phyloP scores from a whole-genome alignment of 2,888 invertebrate genomes.

The Cantharis rufa region DNA sequence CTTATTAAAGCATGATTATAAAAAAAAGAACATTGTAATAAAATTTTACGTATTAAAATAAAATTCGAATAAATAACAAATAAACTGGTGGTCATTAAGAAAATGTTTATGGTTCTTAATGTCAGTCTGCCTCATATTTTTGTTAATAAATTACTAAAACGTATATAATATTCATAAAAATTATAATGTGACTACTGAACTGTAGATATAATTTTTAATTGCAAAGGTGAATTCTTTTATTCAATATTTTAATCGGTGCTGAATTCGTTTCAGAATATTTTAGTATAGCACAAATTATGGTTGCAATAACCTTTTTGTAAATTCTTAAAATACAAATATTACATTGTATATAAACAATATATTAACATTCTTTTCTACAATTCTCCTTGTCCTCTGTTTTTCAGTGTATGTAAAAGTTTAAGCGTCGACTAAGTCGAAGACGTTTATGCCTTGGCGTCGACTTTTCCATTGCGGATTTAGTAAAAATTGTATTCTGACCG shows the following conservation, averaged over 20 bases:
- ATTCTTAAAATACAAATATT: not conserved
- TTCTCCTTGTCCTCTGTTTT: not conserved
- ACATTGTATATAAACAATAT: not conserved
- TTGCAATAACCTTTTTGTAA: not conserved
- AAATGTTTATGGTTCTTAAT: slow-evolving; percentile 56
- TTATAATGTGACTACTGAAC: slow-evolving; percentile 57
- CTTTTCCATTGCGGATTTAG: no score
- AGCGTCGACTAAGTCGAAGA: no score
- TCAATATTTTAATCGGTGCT: not conserved
- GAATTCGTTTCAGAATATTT: not conserved
- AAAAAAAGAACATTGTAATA: slow-evolving; percentile 55
- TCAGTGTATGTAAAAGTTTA: no score
- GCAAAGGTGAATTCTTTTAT: slow-evolving; percentile 36
- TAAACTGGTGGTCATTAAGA: slow-evolving; percentile 58
- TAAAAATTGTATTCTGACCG: no score
- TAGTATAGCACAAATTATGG: not conserved
- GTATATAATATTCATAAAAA: slow-evolving; percentile 56
- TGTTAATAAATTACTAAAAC: slow-evolving; percentile 58
- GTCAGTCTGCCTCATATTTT: slow-evolving; percentile 56
- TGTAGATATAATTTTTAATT: slow-evolving; percentile 41
- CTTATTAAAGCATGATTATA: slow-evolving; percentile 58
- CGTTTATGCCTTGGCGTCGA: no score
- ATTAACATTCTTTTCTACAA: not conserved
- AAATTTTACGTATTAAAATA: slow-evolving; percentile 59
- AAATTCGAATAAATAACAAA: slow-evolving; percentile 58